These are phyloP conservation scores for Anhinga anhinga DNA, from an alignment of 2,113 vertebrate genomes.

Conservation along the genomic window DNA sequence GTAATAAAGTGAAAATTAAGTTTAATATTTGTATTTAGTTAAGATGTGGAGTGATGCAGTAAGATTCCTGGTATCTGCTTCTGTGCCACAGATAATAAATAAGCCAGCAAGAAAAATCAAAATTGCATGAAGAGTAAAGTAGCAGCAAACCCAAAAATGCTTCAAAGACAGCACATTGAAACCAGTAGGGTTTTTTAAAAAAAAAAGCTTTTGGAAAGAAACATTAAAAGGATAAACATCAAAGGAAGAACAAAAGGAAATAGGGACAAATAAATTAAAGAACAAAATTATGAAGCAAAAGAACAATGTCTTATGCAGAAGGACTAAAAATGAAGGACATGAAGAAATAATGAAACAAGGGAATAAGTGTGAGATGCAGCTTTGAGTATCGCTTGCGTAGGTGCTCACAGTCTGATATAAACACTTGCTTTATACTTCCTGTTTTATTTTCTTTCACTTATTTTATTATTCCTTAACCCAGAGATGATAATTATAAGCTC, in stretches of 20 bases:
- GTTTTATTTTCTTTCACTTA: background rate
- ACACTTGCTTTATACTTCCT: background rate
- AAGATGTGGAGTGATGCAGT: background rate
- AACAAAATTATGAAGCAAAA: background rate
- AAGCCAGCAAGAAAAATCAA: background rate
- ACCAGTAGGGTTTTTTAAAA: background rate
- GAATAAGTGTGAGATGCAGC: background rate
- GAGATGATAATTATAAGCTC: background rate
- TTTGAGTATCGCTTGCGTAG: background rate
- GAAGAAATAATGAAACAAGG: background rate
- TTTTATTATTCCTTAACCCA: background rate
- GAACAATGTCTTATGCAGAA: background rate
- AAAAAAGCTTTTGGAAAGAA: background rate
- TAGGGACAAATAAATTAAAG: constrained; percentile 5
- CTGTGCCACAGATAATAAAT: background rate
- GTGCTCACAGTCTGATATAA: background rate
- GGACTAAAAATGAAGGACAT: background rate
- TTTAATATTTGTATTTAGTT: background rate
- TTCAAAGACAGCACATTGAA: background rate
- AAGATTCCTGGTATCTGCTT: background rate
- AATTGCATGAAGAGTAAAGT: background rate
- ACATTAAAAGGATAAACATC: constrained; percentile 40
- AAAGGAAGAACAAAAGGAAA: constrained; percentile 37
- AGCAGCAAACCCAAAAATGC: background rate
- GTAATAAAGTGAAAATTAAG: background rate